Conservation (phyloP, 2,888 invertebrate species). For the Papilio demoleus region DNA sequence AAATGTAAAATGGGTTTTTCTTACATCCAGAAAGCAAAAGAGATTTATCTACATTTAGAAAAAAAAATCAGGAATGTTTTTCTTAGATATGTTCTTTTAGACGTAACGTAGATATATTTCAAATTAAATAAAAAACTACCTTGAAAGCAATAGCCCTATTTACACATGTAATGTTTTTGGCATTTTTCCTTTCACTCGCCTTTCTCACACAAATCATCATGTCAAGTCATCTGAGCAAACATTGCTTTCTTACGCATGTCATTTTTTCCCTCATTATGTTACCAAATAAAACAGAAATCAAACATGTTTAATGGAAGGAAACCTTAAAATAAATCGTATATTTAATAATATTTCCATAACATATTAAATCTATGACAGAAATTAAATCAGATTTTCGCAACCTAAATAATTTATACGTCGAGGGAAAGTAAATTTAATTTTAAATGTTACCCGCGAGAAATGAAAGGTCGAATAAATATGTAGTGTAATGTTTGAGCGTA, state of each 20-base stretch:
- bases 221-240: background rate
- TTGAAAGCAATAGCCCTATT: too few species aligned
- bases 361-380: background rate
- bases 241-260: background rate
- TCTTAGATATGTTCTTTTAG: too few species aligned
- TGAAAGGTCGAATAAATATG: background rate
- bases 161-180: too few species aligned
- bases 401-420: background rate
- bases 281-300: background rate
- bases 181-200: too few species aligned
- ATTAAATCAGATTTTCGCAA: background rate
- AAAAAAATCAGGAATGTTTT: too few species aligned
- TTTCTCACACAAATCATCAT: background rate
- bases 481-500: conserved; percentile 1
- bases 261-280: background rate
- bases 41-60: too few species aligned
- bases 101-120: too few species aligned
- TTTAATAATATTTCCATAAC: background rate
- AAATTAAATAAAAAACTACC: too few species aligned
- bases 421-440: conserved; percentile 3
- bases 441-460: background rate
- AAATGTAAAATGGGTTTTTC: too few species aligned
- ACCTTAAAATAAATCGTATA: too few species aligned
- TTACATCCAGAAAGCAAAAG: too few species aligned
- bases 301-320: background rate